Base-by-base conservation (phyloP, 1,140 invertebrate species). In the Cyclargus thomasi region DNA sequence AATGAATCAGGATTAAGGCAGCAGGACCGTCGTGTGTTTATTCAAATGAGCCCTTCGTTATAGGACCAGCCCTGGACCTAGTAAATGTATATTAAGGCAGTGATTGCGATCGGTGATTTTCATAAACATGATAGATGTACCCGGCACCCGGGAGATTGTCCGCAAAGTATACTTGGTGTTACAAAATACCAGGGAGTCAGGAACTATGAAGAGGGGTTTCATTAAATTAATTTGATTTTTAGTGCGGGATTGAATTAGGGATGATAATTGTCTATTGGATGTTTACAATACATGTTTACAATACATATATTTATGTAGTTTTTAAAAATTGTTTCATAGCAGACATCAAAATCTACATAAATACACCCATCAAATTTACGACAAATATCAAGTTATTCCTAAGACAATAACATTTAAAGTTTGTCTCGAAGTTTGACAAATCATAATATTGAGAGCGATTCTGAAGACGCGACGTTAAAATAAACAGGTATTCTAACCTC, bases 1-100 rank as follows among this genome's bases (percentile, higher is more conserved):
- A 77, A 79, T 77, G 77, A 77, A 79, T 79, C 77, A 73, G 71
- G 64, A 68, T 79, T 79, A 77, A 77, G 63, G 64, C 57, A 65
- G 68, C 70, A 68, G 65, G 53, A 39, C 17, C 74, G 68, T 67
- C 71, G 68, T 78, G 76, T 76, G 73, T 75, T 75, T 78, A 78
- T 78, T 78, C 71, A 78, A 78, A 78, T 78, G 74, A 78, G 74
- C 69, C 72, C 74, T 76, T 78, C 74, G 76, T 78, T 78, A 78
- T 72, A 74, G 68, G 70, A 69, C 68, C 67, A 57, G 39, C 39
- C 36, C 70, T 67, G 65, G 63, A 74, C 67, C 72, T 55, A 70
- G 53, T 68, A 73, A 69, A 67, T 75, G 73, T 64, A 70, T 68
- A 62, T 29, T 62, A 22, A n/a, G 20, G 59, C 29, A 67, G 64